These are phyloP conservation scores for Ciconia maguari DNA, from an alignment of 2,113 vertebrate genomes.

Conservation along the genomic window DNA sequence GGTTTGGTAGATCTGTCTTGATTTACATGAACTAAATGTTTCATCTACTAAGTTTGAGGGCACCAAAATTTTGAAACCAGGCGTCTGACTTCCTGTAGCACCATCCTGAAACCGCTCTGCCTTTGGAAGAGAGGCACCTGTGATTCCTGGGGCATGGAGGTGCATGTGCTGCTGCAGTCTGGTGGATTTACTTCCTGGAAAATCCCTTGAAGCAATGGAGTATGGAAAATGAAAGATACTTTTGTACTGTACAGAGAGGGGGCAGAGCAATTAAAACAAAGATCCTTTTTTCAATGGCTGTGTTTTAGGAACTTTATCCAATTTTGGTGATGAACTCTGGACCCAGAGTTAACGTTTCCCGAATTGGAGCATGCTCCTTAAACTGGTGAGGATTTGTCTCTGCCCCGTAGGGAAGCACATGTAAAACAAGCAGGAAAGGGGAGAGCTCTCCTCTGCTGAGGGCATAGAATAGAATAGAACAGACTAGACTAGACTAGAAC, in stretches of 20 bases:
- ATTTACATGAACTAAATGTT: not conserved
- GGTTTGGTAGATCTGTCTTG: not conserved
- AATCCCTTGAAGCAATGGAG: not conserved
- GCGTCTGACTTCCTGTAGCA: not conserved
- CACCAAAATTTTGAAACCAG: not conserved
- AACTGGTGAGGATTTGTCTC: not conserved
- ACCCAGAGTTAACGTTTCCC: not conserved
- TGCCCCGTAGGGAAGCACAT: not conserved
- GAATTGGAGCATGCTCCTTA: not conserved
- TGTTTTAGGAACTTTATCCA: not conserved
- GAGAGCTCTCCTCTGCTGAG: not conserved
- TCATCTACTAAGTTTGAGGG: not conserved
- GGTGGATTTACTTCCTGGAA: conserved; percentile 5
- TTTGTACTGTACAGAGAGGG: not conserved
- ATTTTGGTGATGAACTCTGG: not conserved
- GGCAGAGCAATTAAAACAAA: not conserved
- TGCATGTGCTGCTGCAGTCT: not conserved
- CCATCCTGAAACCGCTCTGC: not conserved
- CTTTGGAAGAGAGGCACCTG: not conserved
- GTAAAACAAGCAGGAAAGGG: not conserved
- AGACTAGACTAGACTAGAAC: too few species aligned
- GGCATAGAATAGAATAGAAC: too few species aligned
- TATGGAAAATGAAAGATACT: not conserved
- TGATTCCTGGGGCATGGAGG: not conserved
- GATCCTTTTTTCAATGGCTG: not conserved